Conservation (phyloP, 2,888 invertebrate species). For the Hydroisotoma schaefferi region DNA sequence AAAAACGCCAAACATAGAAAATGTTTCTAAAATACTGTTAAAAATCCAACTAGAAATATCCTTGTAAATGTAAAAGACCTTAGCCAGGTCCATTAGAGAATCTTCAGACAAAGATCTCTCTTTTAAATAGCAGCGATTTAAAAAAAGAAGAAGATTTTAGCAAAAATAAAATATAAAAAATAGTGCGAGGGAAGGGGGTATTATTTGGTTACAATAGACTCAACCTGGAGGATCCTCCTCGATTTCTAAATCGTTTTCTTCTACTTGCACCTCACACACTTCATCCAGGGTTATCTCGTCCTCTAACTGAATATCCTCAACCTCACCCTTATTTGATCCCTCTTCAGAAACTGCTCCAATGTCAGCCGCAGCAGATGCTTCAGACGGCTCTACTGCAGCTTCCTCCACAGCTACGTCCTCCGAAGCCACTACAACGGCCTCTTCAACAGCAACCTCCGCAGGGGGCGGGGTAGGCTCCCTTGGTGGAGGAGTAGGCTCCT, state of each 20-base stretch:
- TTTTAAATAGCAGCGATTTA: too few relatives aligned
- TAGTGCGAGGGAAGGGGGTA: too few relatives aligned
- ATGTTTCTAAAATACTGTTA: too few relatives aligned
- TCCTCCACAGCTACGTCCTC: neutral
- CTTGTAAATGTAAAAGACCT: too few relatives aligned
- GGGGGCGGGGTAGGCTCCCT: slow-evolving; percentile 24
- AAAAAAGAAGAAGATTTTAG: too few relatives aligned
- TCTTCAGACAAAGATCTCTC: too few relatives aligned
- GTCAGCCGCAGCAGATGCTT: neutral
- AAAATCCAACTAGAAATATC: too few relatives aligned
- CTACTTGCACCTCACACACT: slow-evolving; percentile 38
- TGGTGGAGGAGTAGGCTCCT: slow-evolving; percentile 22
- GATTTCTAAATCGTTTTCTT: slow-evolving; percentile 42
- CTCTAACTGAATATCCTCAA: slow-evolving; percentile 34
- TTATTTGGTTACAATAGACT: slow-evolving; percentile 16
- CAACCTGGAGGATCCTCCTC: slow-evolving; percentile 14
- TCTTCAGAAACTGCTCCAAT: slow-evolving; percentile 11
- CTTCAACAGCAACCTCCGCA: slow-evolving; percentile 3
- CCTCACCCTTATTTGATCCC: slow-evolving; percentile 39
- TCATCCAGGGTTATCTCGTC: slow-evolving; percentile 38
- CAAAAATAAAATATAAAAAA: too few relatives aligned
- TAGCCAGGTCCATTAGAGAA: too few relatives aligned
- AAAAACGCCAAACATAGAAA: too few relatives aligned
- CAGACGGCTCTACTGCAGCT: slow-evolving; percentile 8
- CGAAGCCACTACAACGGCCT: neutral